Conservation (phyloP, 2,797 vertebrate genomes). For the Vireo griseus region DNA sequence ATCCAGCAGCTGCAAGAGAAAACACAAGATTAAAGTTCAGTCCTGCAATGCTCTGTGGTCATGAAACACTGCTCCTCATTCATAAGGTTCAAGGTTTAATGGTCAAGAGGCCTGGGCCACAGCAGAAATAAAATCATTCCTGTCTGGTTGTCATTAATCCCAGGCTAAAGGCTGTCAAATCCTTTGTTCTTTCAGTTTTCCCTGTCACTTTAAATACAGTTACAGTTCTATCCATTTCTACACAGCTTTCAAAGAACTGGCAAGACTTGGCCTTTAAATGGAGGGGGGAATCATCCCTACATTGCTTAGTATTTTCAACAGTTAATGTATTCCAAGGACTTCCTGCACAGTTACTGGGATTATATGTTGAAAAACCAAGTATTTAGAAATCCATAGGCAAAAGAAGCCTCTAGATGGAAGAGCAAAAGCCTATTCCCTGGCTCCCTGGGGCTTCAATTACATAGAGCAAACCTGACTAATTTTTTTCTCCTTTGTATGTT, state of each 20-base stretch:
- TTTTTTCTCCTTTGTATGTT: neutral
- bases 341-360: neutral
- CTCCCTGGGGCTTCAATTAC: slow-evolving; percentile 30
- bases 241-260: neutral
- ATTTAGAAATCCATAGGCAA: slow-evolving; percentile 19
- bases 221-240: neutral
- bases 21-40: neutral
- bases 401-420: neutral
- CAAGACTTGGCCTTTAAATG: neutral
- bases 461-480: neutral
- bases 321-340: neutral
- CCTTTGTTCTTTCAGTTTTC: neutral
- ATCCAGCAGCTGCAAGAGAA: slow-evolving; percentile 78
- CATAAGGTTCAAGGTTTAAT: neutral
- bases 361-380: neutral
- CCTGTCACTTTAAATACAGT: neutral
- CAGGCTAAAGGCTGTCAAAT: neutral
- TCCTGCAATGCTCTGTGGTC: neutral
- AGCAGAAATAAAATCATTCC: slow-evolving; percentile 5
- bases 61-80: neutral
- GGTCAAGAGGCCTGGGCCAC: neutral
- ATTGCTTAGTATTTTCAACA: neutral
- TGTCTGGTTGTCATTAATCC: neutral
- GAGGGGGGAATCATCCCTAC: accelerated
- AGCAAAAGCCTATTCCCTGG: neutral